phyloP scores from a whole-genome alignment of 2,797 vertebrate species.

The Galago senegalensis region DNA sequence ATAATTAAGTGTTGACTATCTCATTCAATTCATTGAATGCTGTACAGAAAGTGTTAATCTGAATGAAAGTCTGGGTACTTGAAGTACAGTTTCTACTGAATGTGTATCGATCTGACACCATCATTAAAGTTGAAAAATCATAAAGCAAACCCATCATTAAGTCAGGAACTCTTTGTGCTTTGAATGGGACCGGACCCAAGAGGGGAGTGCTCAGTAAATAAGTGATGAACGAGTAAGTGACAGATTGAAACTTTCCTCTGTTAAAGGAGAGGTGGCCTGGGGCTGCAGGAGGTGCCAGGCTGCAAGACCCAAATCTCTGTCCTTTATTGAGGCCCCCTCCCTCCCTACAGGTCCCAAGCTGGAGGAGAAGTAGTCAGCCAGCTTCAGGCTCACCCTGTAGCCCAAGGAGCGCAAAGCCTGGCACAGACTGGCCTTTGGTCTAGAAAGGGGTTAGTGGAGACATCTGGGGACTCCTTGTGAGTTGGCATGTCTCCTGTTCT shows the following conservation, averaged over 20 bases:
- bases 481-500: not conserved
- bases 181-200: not conserved
- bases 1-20: not conserved
- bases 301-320: not conserved
- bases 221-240: not conserved
- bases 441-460: too few species aligned
- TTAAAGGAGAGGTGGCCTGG: not conserved
- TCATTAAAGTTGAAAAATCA: not conserved
- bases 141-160: not conserved
- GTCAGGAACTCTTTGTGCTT: not conserved
- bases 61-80: not conserved
- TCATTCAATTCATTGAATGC: too few species aligned
- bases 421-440: not conserved
- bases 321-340: not conserved
- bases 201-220: not conserved
- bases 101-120: not conserved
- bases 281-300: rapidly evolving
- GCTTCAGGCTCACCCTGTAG: not conserved
- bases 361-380: not conserved
- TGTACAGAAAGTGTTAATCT: not conserved
- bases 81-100: not conserved
- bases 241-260: not conserved
- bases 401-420: not conserved
- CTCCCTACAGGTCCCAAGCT: not conserved
- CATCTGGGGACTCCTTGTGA: too few species aligned